Conservation (phyloP, 64 coral and sea anemone genomes). For the Stichodactyla mertensii region DNA sequence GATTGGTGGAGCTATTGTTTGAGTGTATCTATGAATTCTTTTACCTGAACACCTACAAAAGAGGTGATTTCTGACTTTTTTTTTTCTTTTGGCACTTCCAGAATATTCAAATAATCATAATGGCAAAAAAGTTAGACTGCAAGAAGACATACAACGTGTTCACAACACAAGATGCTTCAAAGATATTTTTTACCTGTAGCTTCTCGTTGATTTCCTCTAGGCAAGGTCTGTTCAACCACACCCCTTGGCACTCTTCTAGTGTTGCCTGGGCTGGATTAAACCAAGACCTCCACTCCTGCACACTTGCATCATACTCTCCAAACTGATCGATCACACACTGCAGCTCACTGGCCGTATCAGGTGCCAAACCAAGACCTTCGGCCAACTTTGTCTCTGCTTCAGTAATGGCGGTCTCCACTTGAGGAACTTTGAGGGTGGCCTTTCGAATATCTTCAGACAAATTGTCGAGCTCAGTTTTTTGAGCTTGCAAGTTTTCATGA, state of each 20-base stretch:
- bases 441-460: conserved; percentile 64
- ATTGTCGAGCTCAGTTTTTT: conserved; percentile 59
- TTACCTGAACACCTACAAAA: too few species aligned
- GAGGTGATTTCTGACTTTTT: too few species aligned
- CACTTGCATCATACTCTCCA: conserved; percentile 59
- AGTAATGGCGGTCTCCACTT: conserved; percentile 24
- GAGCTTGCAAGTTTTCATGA: conserved; percentile 46
- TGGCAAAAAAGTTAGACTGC: too few species aligned
- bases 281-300: conserved; percentile 84
- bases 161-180: not conserved
- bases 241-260: conserved; percentile 55
- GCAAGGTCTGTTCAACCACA: conserved; percentile 45
- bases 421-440: conserved; percentile 25
- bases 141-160: not conserved
- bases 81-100: too few species aligned
- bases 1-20: too few species aligned
- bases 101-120: too few species aligned
- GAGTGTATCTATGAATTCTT: too few species aligned
- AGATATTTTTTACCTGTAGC: conserved; percentile 51
- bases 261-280: conserved; percentile 80
- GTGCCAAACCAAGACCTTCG: conserved; percentile 25
- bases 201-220: conserved; percentile 71
- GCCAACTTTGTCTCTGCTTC: conserved; percentile 50
- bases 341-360: conserved; percentile 53
- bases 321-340: conserved; percentile 86